Evolutionary conservation across 2,113 vertebrate genomes (phyloP).

Genomic region (Oryzias javanicus): DNA sequence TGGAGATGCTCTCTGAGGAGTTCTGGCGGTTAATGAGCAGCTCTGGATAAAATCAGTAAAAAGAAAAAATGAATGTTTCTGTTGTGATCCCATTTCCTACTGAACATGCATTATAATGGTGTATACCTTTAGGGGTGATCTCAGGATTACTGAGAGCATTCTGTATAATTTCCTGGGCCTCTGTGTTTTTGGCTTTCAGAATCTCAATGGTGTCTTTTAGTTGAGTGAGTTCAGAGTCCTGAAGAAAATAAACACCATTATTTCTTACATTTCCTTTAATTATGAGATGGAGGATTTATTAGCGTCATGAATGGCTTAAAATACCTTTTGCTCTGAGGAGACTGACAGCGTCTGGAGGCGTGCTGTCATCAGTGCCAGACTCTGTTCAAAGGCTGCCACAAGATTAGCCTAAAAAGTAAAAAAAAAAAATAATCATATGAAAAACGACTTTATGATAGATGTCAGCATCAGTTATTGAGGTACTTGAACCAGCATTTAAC

Average conservation of each 20-base stretch:
- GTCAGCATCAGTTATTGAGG: no score
- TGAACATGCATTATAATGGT: neutral
- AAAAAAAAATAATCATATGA: neutral
- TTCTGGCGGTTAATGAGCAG: conserved; percentile 93
- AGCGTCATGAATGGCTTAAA: neutral
- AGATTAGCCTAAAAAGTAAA: conserved; percentile 86
- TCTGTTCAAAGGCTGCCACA: conserved; percentile 96
- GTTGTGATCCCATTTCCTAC: neutral
- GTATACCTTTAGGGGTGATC: conserved; percentile 84
- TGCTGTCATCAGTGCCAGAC: conserved; percentile 93
- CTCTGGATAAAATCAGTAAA: conserved; percentile 69
- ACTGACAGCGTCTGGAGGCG: conserved; percentile 91
- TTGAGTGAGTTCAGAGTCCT: conserved; percentile 91
- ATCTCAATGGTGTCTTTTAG: conserved; percentile 92
- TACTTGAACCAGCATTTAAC: no score
- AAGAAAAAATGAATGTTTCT: neutral
- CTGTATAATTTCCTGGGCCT: conserved; percentile 92
- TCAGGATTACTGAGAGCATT: conserved; percentile 86
- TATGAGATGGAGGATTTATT: neutral
- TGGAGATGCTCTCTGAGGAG: conserved; percentile 95
- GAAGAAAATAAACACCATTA: conserved; percentile 14
- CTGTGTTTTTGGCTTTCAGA: conserved; percentile 90
- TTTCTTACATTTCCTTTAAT: neutral
- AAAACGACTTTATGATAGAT: no score
- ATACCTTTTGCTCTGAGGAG: conserved; percentile 92